phyloP scores from a whole-genome alignment of 2,888 invertebrate genomes.

The Meiosimyza platycephala region DNA sequence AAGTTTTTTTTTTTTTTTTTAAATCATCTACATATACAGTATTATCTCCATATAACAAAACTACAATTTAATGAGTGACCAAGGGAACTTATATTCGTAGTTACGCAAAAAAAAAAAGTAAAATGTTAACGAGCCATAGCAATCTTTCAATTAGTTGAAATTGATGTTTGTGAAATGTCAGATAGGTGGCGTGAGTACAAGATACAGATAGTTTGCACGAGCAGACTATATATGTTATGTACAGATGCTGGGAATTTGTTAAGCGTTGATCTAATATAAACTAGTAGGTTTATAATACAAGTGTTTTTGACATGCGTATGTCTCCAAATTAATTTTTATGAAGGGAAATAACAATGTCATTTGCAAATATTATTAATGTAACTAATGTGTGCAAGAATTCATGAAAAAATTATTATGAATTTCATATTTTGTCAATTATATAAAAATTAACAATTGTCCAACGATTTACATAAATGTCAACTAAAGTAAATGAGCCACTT shows the following conservation, averaged over 20 bases:
- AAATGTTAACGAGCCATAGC: constrained; percentile 53
- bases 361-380: neutral
- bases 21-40: no score
- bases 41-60: neutral
- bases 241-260: no score
- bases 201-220: neutral
- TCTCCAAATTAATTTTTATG: constrained; percentile 4
- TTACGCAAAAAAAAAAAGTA: constrained; percentile 14
- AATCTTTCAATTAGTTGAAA: constrained; percentile 56
- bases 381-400: neutral
- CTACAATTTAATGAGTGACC: neutral
- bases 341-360: constrained; percentile 10
- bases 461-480: no score
- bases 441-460: no score
- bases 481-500: no score
- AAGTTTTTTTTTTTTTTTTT: no score
- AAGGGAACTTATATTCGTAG: neutral
- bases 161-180: constrained; percentile 28
- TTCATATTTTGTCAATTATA: no score
- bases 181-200: constrained; percentile 41
- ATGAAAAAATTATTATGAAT: no score
- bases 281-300: neutral
- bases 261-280: neutral
- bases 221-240: no score
- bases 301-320: neutral